Evolutionary conservation across 2,888 invertebrate species (phyloP).

Genomic region (Gastrophysa polygoni): DNA sequence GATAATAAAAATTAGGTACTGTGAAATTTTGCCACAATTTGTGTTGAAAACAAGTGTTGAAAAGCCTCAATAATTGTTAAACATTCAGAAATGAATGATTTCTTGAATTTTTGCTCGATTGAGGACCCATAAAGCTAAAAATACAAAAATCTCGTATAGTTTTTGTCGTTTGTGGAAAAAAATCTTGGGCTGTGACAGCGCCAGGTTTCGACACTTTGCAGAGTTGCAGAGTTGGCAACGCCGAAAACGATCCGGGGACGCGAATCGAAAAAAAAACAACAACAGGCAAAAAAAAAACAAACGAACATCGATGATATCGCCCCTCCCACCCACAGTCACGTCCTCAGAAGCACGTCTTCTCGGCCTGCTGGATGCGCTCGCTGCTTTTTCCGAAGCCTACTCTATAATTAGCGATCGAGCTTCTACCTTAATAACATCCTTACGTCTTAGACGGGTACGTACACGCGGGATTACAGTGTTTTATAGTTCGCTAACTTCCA

Average conservation of each 20-base stretch:
- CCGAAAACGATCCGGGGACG: conserved; percentile 4
- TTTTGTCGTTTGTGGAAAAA: too few species aligned
- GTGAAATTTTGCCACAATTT: too few species aligned
- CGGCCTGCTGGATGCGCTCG: conserved; percentile 43
- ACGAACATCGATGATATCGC: conserved; percentile 11
- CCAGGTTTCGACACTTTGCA: too few species aligned
- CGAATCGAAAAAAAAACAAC: conserved; percentile 5
- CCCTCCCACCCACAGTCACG: conserved; percentile 51
- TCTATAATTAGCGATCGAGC: conserved; percentile 53
- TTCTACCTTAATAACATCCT: conserved; percentile 52
- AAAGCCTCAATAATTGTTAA: too few species aligned
- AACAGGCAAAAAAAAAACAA: conserved; percentile 6
- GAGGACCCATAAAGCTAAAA: too few species aligned
- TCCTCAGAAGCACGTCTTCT: conserved; percentile 54
- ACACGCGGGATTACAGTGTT: conserved; percentile 34
- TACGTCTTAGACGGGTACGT: conserved; percentile 16
- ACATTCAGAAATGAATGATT: too few species aligned
- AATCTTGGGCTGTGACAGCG: too few species aligned
- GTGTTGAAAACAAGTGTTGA: too few species aligned
- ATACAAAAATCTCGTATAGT: too few species aligned
- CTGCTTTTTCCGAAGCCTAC: conserved; percentile 37
- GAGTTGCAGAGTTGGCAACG: too few species aligned
- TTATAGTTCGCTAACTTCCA: conserved; percentile 37
- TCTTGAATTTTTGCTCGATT: too few species aligned
- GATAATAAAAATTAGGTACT: too few species aligned